phyloP scores from a whole-genome alignment of 2,888 invertebrate species.

The Alloscopus bannaensis region DNA sequence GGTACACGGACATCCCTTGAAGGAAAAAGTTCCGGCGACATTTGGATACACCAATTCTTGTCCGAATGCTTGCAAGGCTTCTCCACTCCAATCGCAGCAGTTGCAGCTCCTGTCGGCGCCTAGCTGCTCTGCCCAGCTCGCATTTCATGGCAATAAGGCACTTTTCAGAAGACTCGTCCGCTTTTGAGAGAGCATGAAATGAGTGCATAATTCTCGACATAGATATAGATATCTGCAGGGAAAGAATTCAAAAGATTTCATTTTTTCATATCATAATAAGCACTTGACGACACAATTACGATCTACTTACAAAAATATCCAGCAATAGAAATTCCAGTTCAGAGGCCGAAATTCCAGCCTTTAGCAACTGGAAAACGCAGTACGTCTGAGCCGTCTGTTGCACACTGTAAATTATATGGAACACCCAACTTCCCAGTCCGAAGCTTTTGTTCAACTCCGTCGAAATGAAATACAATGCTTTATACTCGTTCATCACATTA shows the following conservation, averaged over 20 bases:
- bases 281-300: too few relatives aligned
- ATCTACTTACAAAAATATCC: conserved; percentile 35
- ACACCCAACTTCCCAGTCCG: not conserved
- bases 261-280: not conserved
- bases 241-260: not conserved
- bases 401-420: conserved; percentile 1
- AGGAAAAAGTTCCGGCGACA: conserved; percentile 4
- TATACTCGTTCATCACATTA: not conserved
- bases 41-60: not conserved
- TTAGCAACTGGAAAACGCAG: conserved; percentile 30
- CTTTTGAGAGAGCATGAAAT: conserved; percentile 6
- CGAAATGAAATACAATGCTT: not conserved
- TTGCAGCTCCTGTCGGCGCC: not conserved
- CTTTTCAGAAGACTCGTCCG: not conserved
- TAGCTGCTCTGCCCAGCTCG: too few relatives aligned
- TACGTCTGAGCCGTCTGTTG: conserved; percentile 38
- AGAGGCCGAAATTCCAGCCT: conserved; percentile 6
- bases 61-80: not conserved
- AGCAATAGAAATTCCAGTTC: conserved; percentile 30
- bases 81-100: not conserved
- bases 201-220: conserved; percentile 7
- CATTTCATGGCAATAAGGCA: not conserved
- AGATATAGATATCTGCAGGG: conserved; percentile 16
- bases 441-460: not conserved
- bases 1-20: not conserved